These are phyloP conservation scores for Lytechinus pictus DNA, from an alignment of 35 echinoderm and acorn worm species.

Conservation along the genomic window DNA sequence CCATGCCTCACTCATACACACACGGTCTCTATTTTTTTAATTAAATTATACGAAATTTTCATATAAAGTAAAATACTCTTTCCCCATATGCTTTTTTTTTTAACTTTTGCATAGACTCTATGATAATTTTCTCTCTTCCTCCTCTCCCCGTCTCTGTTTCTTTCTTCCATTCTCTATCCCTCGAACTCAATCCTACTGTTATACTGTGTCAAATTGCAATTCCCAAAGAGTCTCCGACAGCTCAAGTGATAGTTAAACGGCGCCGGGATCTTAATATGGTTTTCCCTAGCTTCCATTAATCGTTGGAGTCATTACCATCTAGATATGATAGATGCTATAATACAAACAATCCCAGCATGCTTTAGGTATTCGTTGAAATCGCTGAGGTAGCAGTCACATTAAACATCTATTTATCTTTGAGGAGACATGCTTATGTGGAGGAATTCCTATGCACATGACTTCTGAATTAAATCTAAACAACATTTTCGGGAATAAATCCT, in stretches of 20 bases:
- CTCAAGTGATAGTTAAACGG: slow-evolving; percentile 1
- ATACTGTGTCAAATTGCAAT: not conserved
- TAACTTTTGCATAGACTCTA: not conserved
- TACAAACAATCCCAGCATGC: not conserved
- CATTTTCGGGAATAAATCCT: not conserved
- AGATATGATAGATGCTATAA: slow-evolving; percentile 3
- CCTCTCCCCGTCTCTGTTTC: not conserved
- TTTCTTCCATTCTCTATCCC: not conserved
- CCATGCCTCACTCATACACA: not conserved
- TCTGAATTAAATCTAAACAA: not conserved
- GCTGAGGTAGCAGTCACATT: not conserved
- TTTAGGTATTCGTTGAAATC: not conserved
- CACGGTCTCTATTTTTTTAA: not conserved
- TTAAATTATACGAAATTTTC: too few relatives aligned
- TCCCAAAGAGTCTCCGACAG: not conserved
- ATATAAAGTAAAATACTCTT: not conserved
- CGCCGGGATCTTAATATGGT: not conserved
- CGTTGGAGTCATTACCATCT: not conserved
- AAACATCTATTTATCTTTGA: not conserved
- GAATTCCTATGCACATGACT: not conserved
- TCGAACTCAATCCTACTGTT: not conserved
- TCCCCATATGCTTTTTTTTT: not conserved
- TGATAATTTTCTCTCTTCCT: not conserved
- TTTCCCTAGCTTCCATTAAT: slow-evolving; percentile 1
- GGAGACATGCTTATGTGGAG: not conserved